These are phyloP conservation scores for Exephanes ischioxanthus DNA, from an alignment of 2,888 invertebrate genomes.

Conservation along the genomic window DNA sequence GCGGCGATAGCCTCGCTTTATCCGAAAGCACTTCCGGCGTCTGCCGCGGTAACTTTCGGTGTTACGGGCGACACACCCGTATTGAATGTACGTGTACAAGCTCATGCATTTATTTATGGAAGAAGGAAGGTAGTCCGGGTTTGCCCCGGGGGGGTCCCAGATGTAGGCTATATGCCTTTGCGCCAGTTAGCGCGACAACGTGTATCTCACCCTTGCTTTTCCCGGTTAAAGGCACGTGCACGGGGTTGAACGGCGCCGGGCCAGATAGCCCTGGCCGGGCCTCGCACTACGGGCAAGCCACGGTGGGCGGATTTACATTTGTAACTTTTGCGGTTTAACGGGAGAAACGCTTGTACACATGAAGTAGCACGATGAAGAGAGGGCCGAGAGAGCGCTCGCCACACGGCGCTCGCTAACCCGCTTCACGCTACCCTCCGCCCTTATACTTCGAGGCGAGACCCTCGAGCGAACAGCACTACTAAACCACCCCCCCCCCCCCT, in stretches of 20 bases:
- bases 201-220: constrained; percentile 24
- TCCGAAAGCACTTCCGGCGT: constrained; percentile 8
- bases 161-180: constrained; percentile 48
- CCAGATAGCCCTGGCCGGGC: background rate
- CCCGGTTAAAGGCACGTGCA: constrained; percentile 4
- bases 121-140: constrained; percentile 31
- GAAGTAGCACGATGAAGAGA: constrained; percentile 63
- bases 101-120: constrained; percentile 74
- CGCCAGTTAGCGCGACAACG: constrained; percentile 68
- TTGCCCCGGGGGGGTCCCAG: constrained; percentile 50
- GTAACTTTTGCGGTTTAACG: constrained; percentile 81
- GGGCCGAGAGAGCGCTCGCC: constrained; percentile 22
- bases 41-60: constrained; percentile 21
- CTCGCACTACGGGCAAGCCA: constrained; percentile 34
- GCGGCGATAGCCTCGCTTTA: background rate
- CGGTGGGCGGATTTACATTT: constrained; percentile 79
- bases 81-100: constrained; percentile 57
- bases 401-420: constrained; percentile 25
- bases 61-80: background rate
- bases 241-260: background rate
- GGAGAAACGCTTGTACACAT: constrained; percentile 73
- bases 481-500: background rate
- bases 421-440: constrained; percentile 16
- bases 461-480: constrained; percentile 39
- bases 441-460: constrained; percentile 37